Evolutionary conservation across 2,888 invertebrate species (phyloP), one percentile per base, ranked within the genome.

Genomic region (Teleogryllus oceanicus): DNA sequence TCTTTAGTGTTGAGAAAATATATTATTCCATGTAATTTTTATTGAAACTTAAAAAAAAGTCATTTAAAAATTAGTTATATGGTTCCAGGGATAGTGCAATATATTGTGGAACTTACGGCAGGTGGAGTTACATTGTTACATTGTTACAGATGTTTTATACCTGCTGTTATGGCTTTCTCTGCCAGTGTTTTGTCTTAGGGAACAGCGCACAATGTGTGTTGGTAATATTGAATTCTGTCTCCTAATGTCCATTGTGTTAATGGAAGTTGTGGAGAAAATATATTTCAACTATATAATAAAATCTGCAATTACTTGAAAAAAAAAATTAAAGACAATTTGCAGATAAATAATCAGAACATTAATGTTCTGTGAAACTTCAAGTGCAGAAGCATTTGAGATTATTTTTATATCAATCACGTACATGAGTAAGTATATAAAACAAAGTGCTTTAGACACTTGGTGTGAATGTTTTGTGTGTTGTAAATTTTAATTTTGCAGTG

Each of bases 151-250:
- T 12, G 62, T 62, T 62, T 62, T 62, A 62, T 62, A 62, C n/a
- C 62, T 62, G 62, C 16, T 62, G 62, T 62, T 62, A 62, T 62
- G 62, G 62, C 62, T 62, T 62, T 62, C 62, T 62, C 62, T 62
- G 62, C 62, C 62, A 62, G 62, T 62, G 13, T 62, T 62, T 62
- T 62, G 62, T 62, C 62, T 62, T 62, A 62, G 62, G 62, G 62
- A 62, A 62, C 62, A 62, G 62, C 62, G 62, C 62, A 62, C 62
- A 62, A 62, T 62, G 62, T 62, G 62, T 62, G 62, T 62, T 62
- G 62, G n/a, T 11, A 18, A 62, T n/a, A 62, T 18, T 13, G 62
- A 12, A 18, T 12, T 62, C 13, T 62, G 62, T 62, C 13, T 62
- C 62, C 62, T 62, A 62, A 18, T 5, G n/a, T 62, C 62, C 62